Conservation (phyloP, 2,888 invertebrate genomes). For the Zhengitettix transpicula region DNA sequence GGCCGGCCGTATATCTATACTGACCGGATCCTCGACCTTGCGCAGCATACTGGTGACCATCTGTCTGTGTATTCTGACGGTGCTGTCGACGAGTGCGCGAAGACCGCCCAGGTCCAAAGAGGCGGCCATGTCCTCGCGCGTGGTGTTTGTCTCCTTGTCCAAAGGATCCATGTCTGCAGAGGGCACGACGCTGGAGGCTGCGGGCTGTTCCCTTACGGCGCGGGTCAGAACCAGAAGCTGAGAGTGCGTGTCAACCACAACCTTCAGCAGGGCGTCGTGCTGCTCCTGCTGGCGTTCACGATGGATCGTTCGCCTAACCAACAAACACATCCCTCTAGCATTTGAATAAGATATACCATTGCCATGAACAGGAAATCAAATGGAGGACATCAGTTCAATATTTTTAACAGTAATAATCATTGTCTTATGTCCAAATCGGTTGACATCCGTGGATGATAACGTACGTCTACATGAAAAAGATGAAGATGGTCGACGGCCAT, state of each 20-base stretch:
- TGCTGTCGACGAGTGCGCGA: not conserved
- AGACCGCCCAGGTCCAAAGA: not conserved
- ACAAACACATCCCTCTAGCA: no score
- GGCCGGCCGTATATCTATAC: not conserved
- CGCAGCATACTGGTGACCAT: not conserved
- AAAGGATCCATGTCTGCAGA: not conserved
- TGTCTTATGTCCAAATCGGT: no score
- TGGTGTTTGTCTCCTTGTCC: not conserved
- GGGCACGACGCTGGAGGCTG: not conserved
- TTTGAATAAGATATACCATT: no score
- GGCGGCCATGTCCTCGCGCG: not conserved
- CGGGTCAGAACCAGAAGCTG: not conserved
- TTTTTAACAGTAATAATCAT: no score
- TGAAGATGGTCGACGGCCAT: no score
- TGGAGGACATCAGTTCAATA: no score
- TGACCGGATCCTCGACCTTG: not conserved
- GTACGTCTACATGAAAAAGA: no score
- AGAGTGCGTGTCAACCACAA: not conserved
- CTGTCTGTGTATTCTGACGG: not conserved
- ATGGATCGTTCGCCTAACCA: not conserved
- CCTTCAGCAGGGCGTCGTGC: not conserved
- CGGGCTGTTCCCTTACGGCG: not conserved
- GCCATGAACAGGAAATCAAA: no score
- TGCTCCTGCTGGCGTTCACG: not conserved
- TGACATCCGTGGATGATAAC: no score